phyloP scores from a whole-genome alignment of 35 echinoderm and acorn worm species.

The Diadema setosum region DNA sequence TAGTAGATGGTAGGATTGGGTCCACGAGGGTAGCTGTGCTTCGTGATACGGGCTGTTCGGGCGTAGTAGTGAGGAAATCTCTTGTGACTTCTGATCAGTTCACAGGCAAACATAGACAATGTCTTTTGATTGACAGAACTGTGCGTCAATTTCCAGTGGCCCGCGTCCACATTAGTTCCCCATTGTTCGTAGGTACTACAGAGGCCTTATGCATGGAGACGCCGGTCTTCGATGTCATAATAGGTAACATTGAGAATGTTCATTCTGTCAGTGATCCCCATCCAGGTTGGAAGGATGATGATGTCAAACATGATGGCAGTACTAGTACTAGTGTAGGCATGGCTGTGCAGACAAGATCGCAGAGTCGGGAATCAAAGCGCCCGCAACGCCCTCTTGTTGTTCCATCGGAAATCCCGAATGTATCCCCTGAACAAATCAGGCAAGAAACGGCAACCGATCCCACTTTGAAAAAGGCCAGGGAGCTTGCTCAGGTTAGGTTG shows the following conservation, averaged over 20 bases:
- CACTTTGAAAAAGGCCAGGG: conserved; percentile 9
- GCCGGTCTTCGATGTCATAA: conserved; percentile 45
- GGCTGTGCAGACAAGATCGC: conserved; percentile 22
- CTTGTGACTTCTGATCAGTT: conserved; percentile 16
- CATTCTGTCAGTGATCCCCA: neutral
- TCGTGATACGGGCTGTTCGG: conserved; percentile 54
- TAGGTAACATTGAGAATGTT: conserved; percentile 36
- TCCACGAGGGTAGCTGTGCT: neutral
- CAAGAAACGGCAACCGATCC: neutral
- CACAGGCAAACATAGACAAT: conserved; percentile 19
- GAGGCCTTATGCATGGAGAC: conserved; percentile 54
- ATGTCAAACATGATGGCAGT: neutral
- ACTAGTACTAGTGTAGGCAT: no score
- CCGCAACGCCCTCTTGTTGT: neutral
- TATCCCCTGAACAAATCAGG: neutral
- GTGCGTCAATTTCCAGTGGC: conserved; percentile 22
- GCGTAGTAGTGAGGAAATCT: conserved; percentile 24
- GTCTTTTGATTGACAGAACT: conserved; percentile 62
- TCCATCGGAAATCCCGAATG: neutral
- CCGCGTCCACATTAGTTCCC: conserved; percentile 19
- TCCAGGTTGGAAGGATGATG: neutral
- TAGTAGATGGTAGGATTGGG: conserved; percentile 14
- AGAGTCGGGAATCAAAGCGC: neutral
- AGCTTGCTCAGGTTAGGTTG: neutral
- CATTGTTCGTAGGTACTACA: conserved; percentile 43